These are phyloP conservation scores for Craterocephalus amniculus DNA, from an alignment of 2,797 vertebrate species.

Conservation along the genomic window DNA sequence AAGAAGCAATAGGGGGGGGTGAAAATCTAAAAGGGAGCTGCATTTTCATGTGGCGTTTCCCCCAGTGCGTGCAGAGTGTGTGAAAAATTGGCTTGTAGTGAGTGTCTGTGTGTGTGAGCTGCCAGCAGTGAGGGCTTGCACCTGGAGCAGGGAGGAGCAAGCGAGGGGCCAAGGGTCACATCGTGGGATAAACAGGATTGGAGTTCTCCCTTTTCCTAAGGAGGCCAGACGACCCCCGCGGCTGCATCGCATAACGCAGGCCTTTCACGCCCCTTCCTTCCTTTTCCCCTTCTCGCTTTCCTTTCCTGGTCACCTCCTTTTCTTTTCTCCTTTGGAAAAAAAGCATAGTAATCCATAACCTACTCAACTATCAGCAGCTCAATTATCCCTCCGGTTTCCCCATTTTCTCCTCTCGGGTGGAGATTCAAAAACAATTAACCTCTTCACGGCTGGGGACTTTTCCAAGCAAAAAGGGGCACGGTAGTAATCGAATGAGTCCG, in stretches of 20 bases:
- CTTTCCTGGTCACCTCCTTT: conserved; percentile 60
- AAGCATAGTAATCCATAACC: conserved; percentile 88
- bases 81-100: conserved; percentile 64
- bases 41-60: conserved; percentile 55
- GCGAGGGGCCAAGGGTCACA: conserved; percentile 85
- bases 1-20: conserved; percentile 27
- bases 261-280: conserved; percentile 70
- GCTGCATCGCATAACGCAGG: conserved; percentile 83
- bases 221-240: conserved; percentile 87
- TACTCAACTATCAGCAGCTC: conserved; percentile 85
- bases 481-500: conserved; percentile 75
- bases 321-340: conserved; percentile 63
- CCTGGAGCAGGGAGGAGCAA: conserved; percentile 88
- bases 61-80: conserved; percentile 53
- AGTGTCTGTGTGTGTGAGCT: conserved; percentile 66
- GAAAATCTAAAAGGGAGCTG: conserved; percentile 60
- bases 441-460: conserved; percentile 77
- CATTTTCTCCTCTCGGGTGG: conserved; percentile 81
- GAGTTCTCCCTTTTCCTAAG: conserved; percentile 79
- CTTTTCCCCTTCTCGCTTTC: conserved; percentile 56
- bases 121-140: conserved; percentile 84
- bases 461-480: conserved; percentile 69
- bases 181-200: conserved; percentile 86
- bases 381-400: conserved; percentile 80
- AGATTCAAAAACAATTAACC: conserved; percentile 90